Evolutionary conservation across 2,888 invertebrate species (phyloP), one percentile per base, ranked within the genome.

Genomic region (Aplocera efformata): DNA sequence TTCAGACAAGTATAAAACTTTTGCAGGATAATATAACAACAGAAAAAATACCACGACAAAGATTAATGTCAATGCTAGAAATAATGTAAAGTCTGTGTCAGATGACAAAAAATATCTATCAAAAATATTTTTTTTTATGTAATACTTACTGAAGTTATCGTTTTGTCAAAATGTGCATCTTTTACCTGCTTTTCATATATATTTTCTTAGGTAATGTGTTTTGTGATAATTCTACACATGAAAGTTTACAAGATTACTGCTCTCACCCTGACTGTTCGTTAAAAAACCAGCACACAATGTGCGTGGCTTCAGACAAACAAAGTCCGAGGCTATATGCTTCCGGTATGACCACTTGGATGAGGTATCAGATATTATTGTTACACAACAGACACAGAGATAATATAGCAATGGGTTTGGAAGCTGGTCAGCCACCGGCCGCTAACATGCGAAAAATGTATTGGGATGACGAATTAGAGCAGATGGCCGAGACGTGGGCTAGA

Each of bases 391-490:
- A 88, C 33, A 70, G 89, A 34, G 85, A 89, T 48, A 80, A 80
- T 43, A 76, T 89, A 26, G 89, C 89, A 0, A 72, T 81, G 77
- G 89, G 88, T 0, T 58, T 83, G 17, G 82, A 88, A 46, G 73
- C 84, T 0, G 85, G 83, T 0, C 89, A 89, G 52, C 89, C 89
- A 1, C 72, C 83, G 1, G 89, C 89, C 1, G 64, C 80, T 1
- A 88, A 89, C 49, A 89, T 89, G 89, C 77, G 85, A 5, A 86
- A 89, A 56, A 72, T 89, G 77, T 88, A 86, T 48, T 89, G 89
- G 89, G 89, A 89, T 41, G 75, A 77, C 41, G 88, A 89, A 50
- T 66, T 89, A 0, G 89, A 88, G 43, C 59, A 70, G 11, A 79
- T 74, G 73, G 89, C 89, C 0, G 85, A 88, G 23, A 60, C 77